These are phyloP conservation scores for Aphelocoma californica DNA, from an alignment of 2,797 vertebrate species.

Conservation along the genomic window DNA sequence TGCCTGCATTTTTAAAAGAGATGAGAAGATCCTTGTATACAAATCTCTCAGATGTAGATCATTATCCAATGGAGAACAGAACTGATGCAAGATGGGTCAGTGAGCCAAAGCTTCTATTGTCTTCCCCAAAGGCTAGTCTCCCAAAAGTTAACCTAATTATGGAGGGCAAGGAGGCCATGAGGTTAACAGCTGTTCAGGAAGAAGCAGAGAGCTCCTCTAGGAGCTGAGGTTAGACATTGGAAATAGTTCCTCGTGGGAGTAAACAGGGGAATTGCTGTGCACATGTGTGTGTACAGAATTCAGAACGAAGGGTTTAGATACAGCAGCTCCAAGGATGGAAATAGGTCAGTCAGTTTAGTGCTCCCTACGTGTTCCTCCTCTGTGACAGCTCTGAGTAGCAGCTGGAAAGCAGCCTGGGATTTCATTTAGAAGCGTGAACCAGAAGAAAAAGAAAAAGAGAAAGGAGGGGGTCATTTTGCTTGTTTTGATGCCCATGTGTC, in stretches of 20 bases:
- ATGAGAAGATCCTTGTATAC: neutral
- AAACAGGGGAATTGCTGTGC: neutral
- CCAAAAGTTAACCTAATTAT: constrained; percentile 36
- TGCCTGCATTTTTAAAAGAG: neutral
- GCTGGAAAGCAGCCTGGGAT: constrained; percentile 58
- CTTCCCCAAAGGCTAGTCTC: neutral
- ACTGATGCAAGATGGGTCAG: neutral
- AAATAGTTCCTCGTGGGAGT: neutral
- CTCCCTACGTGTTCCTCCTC: constrained; percentile 15
- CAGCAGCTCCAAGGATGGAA: constrained; percentile 38
- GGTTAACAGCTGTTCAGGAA: constrained; percentile 43
- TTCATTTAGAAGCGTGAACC: constrained; percentile 22
- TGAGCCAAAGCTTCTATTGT: neutral
- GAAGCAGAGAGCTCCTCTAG: neutral
- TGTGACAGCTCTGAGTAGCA: constrained; percentile 43
- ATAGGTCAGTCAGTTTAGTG: constrained; percentile 54
- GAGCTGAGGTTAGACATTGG: neutral
- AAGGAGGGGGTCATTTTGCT: constrained; percentile 44
- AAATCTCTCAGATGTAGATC: neutral
- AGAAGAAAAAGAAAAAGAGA: neutral
- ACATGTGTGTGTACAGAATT: constrained; percentile 16
- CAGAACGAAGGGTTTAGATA: neutral
- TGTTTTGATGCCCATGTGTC: constrained; percentile 50
- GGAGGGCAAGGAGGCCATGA: neutral
- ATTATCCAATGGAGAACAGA: neutral